Evolutionary conservation across 2,888 invertebrate species (phyloP), one percentile per base, ranked within the genome.

Genomic region (Cryptocephalus moraei): DNA sequence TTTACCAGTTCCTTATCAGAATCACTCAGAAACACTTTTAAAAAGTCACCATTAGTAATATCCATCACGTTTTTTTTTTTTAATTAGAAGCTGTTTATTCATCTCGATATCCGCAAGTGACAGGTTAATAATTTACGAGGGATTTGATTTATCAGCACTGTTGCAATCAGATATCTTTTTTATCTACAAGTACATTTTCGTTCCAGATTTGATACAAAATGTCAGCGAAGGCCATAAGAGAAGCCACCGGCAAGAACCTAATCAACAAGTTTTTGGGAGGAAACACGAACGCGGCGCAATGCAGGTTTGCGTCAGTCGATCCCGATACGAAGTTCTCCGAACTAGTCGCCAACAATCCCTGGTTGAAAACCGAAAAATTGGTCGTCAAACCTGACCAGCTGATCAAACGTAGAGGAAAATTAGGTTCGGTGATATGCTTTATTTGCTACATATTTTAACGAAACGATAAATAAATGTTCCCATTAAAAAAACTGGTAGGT

Each of bases 321-420:
- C 82, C 83, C 53, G 73, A 78, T 44, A 91, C 90, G 33, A 76
- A 86, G 45, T 91, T 91, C 85, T 77, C 82, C 33, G 80, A 85
- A 55, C 75, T 93, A 49, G 74, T 82, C 11, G 77, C 77, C 10
- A 80, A 81, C 48, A 79, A 95, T 67, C 88, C 92, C 13, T 96
- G 96, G 96, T 78, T 96, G 33, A 75, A 80, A 57, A 82, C 80
- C 49, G 83, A 85, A 70, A 87, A 86, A 73, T 75, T 97, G 57
- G 97, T 99, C 4, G 96, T 93, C n/a, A 99, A 99, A 68, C 97
- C 97, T 0, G 99, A 99, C 73, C 99, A 99, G 75, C 76, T 99
- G 71, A 99, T 99, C 68, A 99, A 99, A 70, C 79, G 99, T 32
- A 83, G 99, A 47, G 99, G 99, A 46, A 99, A 99, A 72, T 80